Base-by-base conservation (phyloP, 2,888 invertebrate genomes). In the Scaptomyza cyrtandrae region DNA sequence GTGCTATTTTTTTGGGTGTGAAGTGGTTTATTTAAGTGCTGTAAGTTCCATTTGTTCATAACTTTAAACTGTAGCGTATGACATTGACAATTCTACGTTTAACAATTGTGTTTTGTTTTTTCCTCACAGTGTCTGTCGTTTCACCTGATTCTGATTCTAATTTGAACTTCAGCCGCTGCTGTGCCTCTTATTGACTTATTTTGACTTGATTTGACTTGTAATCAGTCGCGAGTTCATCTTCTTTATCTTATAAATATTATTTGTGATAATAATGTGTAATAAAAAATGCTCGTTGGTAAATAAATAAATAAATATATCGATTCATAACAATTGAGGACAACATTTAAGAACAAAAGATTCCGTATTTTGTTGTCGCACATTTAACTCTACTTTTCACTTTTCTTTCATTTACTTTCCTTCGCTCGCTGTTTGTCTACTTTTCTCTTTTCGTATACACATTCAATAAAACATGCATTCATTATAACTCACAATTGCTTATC, bases 321-420 rank as follows among this genome's bases (percentile, higher is more conserved):
- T 66, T 64, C 56, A 63, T 83, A 83, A 83, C 83, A 83, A 83
- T 81, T 79, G 82, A 80, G 87, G 87, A 83, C 83, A 83, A 83
- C 83, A 83, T 84, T 86, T 77, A 73, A 86, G 83, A 83, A 83
- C 83, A 83, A 83, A 83, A 83, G 85, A 86, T 83, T 83, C 84
- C 64, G 67, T 75, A 82, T 57, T 70, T 81, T 83, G 83, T 83
- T 86, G 83, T 72, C 82, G 61, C 81, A 71, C 76, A 74, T 76
- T 64, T 68, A 59, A 53, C 54, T 60, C 48, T 55, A 59, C 45
- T 19, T 35, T 9, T 43, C 53, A 13, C 43, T 50, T 35, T 50
- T 37, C 11, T 64, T 11, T 11, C 10, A n/a, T 24, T 45, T 13
- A n/a, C 35, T 24, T 5, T 44, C n/a, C 39, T 6, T 46, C 13